Evolutionary conservation across 1,140 invertebrate genomes (phyloP).

Genomic region (Penaeus japonicus): DNA sequence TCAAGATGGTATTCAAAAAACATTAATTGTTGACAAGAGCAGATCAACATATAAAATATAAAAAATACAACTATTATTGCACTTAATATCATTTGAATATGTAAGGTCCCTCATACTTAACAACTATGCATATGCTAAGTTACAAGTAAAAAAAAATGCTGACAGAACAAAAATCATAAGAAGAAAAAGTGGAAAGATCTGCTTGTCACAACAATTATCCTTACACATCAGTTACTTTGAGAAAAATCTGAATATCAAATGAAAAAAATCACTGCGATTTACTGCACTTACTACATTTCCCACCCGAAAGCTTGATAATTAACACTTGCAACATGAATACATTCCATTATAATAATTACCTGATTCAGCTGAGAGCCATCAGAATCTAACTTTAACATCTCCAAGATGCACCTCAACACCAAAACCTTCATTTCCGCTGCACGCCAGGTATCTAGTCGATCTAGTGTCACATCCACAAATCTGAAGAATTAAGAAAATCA

Average conservation of each 20-base stretch:
- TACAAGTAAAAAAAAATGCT: background rate
- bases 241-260: too few relatives aligned
- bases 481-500: slow-evolving; percentile 2
- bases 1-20: too few relatives aligned
- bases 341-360: background rate
- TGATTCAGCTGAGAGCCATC: slow-evolving; percentile 37
- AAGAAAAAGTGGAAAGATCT: background rate
- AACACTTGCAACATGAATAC: background rate
- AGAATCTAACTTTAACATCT: slow-evolving; percentile 42
- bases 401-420: slow-evolving; percentile 44
- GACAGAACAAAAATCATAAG: background rate
- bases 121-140: background rate
- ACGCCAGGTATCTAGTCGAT: slow-evolving; percentile 40
- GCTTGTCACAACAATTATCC: too few relatives aligned
- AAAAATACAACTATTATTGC: too few relatives aligned
- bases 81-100: too few relatives aligned
- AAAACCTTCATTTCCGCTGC: slow-evolving; percentile 53
- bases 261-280: too few relatives aligned
- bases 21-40: too few relatives aligned
- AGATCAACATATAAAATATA: too few relatives aligned
- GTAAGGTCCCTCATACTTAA: too few relatives aligned
- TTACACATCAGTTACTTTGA: too few relatives aligned
- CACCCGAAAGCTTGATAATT: background rate
- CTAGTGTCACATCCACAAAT: slow-evolving; percentile 42
- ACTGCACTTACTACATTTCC: too few relatives aligned